Conservation (phyloP, 2,113 vertebrate genomes). For the Pedionomus torquatus region DNA sequence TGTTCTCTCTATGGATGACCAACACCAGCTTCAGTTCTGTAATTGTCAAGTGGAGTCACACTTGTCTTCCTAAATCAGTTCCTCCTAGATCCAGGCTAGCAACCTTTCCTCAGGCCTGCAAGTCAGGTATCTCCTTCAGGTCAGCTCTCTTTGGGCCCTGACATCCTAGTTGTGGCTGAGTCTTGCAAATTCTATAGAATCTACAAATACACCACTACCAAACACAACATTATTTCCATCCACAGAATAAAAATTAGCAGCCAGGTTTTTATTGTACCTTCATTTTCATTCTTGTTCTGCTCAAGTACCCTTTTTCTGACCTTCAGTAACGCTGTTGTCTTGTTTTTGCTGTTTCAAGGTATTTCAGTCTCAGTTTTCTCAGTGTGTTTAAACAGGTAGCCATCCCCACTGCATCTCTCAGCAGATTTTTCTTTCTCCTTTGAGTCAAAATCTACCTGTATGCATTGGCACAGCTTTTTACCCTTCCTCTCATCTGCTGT, state of each 20-base stretch:
- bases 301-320: neutral
- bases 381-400: accelerated
- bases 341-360: neutral
- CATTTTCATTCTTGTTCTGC: neutral
- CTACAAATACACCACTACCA: neutral
- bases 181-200: neutral
- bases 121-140: neutral
- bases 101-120: neutral
- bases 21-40: neutral
- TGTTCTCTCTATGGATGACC: neutral
- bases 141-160: neutral
- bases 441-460: neutral
- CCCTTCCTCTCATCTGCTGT: neutral
- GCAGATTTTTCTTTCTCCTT: neutral
- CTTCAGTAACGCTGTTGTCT: neutral
- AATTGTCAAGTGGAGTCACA: neutral
- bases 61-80: neutral
- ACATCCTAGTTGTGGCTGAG: neutral
- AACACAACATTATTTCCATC: neutral
- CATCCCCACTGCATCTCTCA: neutral
- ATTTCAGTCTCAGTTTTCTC: neutral
- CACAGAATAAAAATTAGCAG: neutral
- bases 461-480: neutral
- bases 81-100: neutral
- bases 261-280: neutral